These are phyloP conservation scores for Apantesis nais DNA, from an alignment of 2,888 invertebrate genomes.

Conservation along the genomic window DNA sequence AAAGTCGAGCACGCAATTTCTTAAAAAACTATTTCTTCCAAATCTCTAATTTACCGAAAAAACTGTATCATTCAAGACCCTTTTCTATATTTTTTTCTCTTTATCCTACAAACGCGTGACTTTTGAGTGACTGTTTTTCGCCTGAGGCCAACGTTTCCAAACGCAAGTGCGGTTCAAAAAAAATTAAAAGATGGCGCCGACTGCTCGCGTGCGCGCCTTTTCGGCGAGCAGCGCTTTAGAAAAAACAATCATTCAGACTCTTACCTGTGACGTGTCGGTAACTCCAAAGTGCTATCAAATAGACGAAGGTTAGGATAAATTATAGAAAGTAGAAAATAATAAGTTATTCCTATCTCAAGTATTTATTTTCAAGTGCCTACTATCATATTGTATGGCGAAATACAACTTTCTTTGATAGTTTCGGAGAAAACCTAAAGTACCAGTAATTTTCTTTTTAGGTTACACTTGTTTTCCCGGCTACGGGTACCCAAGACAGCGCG, in stretches of 20 bases:
- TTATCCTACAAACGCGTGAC: slow-evolving; percentile 73
- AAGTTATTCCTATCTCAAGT: not conserved
- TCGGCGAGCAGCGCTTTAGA: slow-evolving; percentile 68
- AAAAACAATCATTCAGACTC: slow-evolving; percentile 69
- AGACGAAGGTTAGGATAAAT: slow-evolving; percentile 47
- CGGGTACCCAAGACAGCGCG: no score
- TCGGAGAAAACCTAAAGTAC: no score
- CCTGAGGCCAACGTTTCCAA: slow-evolving; percentile 74
- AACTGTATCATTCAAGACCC: slow-evolving; percentile 81
- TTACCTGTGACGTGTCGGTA: slow-evolving; percentile 74
- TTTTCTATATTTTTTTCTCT: slow-evolving; percentile 67
- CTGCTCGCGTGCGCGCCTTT: slow-evolving; percentile 72
- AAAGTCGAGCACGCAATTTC: slow-evolving; percentile 79
- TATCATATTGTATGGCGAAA: no score
- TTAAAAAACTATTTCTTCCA: slow-evolving; percentile 64
- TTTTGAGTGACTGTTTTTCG: slow-evolving; percentile 83
- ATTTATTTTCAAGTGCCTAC: not conserved
- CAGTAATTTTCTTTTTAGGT: no score
- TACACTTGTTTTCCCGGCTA: no score
- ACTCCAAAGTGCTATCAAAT: slow-evolving; percentile 59
- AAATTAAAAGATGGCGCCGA: slow-evolving; percentile 72
- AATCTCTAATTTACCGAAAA: slow-evolving; percentile 84
- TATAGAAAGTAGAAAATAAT: slow-evolving; percentile 36
- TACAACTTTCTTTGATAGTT: no score
- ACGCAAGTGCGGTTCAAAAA: slow-evolving; percentile 70